phyloP scores from a whole-genome alignment of 1,140 invertebrate genomes.

The Papilio glaucus region DNA sequence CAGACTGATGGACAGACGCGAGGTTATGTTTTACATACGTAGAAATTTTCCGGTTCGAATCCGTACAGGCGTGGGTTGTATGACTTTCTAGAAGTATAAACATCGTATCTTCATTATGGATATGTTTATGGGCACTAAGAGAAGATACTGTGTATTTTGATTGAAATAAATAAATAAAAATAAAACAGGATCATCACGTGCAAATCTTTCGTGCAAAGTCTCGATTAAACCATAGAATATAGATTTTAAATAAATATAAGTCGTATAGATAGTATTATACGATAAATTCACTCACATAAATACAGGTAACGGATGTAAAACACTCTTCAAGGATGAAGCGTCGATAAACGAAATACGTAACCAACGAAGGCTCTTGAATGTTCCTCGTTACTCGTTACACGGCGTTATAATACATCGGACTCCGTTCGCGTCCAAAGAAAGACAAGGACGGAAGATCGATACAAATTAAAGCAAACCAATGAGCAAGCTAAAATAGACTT shows the following conservation, averaged over 20 bases:
- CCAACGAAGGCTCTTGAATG: conserved; percentile 31
- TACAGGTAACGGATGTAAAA: conserved; percentile 21
- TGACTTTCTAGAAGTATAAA: background rate
- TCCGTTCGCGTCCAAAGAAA: background rate
- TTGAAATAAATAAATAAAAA: no score
- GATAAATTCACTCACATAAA: background rate
- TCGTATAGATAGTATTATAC: background rate
- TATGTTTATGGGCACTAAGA: no score
- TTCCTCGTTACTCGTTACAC: conserved; percentile 34
- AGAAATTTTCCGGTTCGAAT: background rate
- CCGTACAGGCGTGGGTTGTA: background rate
- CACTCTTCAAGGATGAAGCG: background rate
- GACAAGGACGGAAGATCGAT: conserved; percentile 11
- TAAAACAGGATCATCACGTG: background rate
- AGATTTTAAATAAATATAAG: background rate
- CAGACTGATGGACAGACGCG: background rate
- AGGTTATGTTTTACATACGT: background rate
- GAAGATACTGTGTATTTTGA: no score
- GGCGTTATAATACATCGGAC: conserved; percentile 37
- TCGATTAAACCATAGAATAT: background rate
- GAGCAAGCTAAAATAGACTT: conserved; percentile 24
- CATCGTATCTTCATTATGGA: no score
- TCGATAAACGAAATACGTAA: conserved; percentile 20
- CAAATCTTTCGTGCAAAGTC: background rate
- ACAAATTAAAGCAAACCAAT: background rate